phyloP scores from a whole-genome alignment of 2,888 invertebrate genomes.

The Mamestra brassicae region DNA sequence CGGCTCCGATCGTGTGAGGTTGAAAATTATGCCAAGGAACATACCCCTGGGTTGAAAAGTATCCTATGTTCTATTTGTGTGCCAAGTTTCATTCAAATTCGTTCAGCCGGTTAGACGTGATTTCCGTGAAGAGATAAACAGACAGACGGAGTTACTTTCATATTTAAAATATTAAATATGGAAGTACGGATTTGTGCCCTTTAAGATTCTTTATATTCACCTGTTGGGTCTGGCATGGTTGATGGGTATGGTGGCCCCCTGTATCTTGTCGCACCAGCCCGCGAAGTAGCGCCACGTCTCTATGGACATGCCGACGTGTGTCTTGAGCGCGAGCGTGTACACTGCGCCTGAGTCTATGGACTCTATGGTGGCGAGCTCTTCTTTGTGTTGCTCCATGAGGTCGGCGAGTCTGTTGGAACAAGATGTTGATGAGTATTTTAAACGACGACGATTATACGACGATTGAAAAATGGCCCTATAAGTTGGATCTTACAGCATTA shows the following conservation, averaged over 20 bases:
- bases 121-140: too few relatives aligned
- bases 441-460: too few relatives aligned
- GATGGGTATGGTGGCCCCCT: slow-evolving; percentile 97
- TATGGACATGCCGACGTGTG: slow-evolving; percentile 99
- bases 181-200: too few relatives aligned
- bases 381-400: slow-evolving; percentile 98
- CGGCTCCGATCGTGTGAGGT: too few relatives aligned
- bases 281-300: slow-evolving; percentile 99
- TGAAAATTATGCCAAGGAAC: too few relatives aligned
- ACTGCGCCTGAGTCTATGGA: slow-evolving; percentile 98
- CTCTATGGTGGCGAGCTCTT: slow-evolving; percentile 98
- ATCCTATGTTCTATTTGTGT: too few relatives aligned
- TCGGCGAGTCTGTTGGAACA: slow-evolving; percentile 94
- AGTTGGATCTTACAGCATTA: slow-evolving; percentile 7
- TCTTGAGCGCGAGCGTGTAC: slow-evolving; percentile 98
- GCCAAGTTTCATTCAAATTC: too few relatives aligned
- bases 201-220: slow-evolving; percentile 6
- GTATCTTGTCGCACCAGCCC: slow-evolving; percentile 98
- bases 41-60: too few relatives aligned
- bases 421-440: too few relatives aligned
- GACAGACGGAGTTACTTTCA: too few relatives aligned
- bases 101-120: too few relatives aligned
- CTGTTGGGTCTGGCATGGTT: slow-evolving; percentile 97
- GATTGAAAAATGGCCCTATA: background rate
- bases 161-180: too few relatives aligned